phyloP scores from a whole-genome alignment of 2,113 vertebrate genomes.

The Nansenia antarctica region DNA sequence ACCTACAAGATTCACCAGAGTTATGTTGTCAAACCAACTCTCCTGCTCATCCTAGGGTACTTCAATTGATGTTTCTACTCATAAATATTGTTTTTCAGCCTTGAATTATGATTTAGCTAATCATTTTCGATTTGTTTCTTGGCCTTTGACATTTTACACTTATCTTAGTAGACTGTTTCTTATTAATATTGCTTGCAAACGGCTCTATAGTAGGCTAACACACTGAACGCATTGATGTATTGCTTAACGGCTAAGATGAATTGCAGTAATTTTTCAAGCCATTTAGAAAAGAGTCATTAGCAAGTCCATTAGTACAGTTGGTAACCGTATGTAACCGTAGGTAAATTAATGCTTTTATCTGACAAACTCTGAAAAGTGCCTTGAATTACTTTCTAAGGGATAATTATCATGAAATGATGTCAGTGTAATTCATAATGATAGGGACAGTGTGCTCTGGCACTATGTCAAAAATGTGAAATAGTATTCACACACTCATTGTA shows the following conservation, averaged over 20 bases:
- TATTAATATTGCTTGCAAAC: not conserved
- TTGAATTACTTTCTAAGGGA: constrained; percentile 52
- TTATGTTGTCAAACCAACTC: constrained; percentile 19
- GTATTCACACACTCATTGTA: constrained; percentile 7
- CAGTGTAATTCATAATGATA: constrained; percentile 42
- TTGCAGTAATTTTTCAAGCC: constrained; percentile 13
- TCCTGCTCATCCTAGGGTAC: not conserved
- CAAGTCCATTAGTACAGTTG: constrained; percentile 43
- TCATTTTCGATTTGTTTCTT: not conserved
- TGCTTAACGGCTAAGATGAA: not conserved
- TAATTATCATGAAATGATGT: constrained; percentile 63
- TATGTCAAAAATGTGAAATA: constrained; percentile 26
- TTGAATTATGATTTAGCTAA: not conserved
- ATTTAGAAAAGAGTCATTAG: constrained; percentile 36
- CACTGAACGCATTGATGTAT: not conserved
- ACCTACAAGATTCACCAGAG: constrained; percentile 32
- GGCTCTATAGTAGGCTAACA: not conserved
- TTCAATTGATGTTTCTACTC: not conserved
- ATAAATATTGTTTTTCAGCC: not conserved
- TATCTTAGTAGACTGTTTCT: not conserved
- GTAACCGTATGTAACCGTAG: too few species aligned
- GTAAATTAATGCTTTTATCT: constrained; percentile 44
- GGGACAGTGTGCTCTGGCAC: constrained; percentile 32
- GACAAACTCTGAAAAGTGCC: constrained; percentile 34
- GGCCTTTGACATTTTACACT: not conserved